phyloP scores from a whole-genome alignment of 1,140 invertebrate species.

The Pissodes strobi region DNA sequence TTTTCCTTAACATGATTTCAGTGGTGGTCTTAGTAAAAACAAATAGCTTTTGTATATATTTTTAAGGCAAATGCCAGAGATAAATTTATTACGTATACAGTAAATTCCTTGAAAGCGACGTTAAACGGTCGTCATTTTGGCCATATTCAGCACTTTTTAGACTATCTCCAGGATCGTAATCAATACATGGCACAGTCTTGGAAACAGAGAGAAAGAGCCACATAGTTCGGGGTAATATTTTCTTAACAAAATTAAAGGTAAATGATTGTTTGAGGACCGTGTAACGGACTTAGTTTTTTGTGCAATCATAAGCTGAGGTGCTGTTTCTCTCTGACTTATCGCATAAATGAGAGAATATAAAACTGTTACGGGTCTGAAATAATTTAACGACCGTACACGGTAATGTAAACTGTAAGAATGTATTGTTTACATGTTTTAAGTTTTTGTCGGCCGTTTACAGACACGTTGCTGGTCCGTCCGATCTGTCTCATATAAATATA shows the following conservation, averaged over 20 bases:
- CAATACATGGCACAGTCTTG: background rate
- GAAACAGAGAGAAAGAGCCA: too few relatives aligned
- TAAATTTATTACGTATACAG: constrained; percentile 31
- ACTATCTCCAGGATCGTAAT: constrained; percentile 13
- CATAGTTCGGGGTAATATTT: too few relatives aligned
- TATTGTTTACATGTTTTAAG: constrained; percentile 46
- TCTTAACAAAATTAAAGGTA: too few relatives aligned
- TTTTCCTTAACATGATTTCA: constrained; percentile 20
- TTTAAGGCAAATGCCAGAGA: constrained; percentile 25
- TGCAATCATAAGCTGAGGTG: too few relatives aligned
- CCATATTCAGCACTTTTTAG: constrained; percentile 36
- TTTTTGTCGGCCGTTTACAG: constrained; percentile 48
- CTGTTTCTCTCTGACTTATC: too few relatives aligned
- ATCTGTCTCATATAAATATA: constrained; percentile 48
- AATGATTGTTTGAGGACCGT: too few relatives aligned
- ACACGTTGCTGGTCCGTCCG: constrained; percentile 44
- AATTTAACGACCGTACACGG: constrained; percentile 24
- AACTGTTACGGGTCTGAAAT: constrained; percentile 14
- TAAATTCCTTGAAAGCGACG: constrained; percentile 21
- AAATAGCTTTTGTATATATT: constrained; percentile 28
- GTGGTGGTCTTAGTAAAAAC: constrained; percentile 27
- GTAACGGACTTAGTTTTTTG: too few relatives aligned
- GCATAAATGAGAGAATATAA: too few relatives aligned
- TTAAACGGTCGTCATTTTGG: constrained; percentile 30
- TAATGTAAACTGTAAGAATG: constrained; percentile 41